These are phyloP conservation scores for Diadumene lineata DNA, from an alignment of 92 coral and sea anemone genomes.

Conservation along the genomic window DNA sequence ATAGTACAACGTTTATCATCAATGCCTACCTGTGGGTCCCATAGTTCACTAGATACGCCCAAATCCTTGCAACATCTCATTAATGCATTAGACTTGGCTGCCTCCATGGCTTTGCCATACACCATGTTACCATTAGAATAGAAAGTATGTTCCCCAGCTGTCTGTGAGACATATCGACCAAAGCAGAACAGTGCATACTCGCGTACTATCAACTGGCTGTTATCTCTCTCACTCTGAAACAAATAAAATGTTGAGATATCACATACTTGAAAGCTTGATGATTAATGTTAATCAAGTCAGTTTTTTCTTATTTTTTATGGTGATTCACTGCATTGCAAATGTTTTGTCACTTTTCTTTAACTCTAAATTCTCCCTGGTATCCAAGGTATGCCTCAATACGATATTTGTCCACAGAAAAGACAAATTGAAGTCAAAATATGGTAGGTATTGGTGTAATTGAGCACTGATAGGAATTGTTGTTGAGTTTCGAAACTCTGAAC, in stretches of 20 bases:
- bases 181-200: slow-evolving; percentile 95
- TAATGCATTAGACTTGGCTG: slow-evolving; percentile 96
- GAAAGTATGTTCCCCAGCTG: slow-evolving; percentile 97
- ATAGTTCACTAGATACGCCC: slow-evolving; percentile 97
- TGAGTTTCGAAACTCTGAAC: too few species aligned
- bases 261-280: background rate
- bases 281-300: too few species aligned
- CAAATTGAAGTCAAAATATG: too few species aligned
- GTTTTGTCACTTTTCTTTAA: too few species aligned
- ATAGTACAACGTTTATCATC: too few species aligned
- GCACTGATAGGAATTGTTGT: too few species aligned
- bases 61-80: slow-evolving; percentile 99
- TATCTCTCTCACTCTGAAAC: slow-evolving; percentile 86
- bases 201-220: slow-evolving; percentile 93
- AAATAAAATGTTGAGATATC: background rate
- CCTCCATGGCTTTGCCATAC: slow-evolving; percentile 98
- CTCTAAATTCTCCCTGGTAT: too few species aligned
- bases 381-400: too few species aligned
- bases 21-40: slow-evolving; percentile 99
- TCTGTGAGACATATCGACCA: slow-evolving; percentile 93
- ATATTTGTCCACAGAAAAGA: too few species aligned
- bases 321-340: too few species aligned
- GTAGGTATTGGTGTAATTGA: too few species aligned
- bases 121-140: slow-evolving; percentile 89
- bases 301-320: too few species aligned